These are phyloP conservation scores for Eremophila alpestris DNA, from an alignment of 2,797 vertebrate species.

Conservation along the genomic window DNA sequence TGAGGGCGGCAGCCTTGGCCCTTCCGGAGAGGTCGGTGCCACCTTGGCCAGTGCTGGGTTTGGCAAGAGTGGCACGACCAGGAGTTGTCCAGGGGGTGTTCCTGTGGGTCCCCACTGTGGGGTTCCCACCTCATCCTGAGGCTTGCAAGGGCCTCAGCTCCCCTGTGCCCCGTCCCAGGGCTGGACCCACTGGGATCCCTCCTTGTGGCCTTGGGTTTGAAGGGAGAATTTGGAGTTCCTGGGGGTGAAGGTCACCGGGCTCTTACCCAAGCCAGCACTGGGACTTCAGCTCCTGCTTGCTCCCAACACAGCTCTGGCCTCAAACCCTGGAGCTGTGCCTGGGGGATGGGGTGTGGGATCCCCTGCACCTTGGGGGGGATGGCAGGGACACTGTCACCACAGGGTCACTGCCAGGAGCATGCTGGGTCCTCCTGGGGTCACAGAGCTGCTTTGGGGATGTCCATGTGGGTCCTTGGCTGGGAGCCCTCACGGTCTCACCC, in stretches of 20 bases:
- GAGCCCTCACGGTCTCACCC: accelerated
- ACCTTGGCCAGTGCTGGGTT: accelerated
- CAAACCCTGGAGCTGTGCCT: not conserved
- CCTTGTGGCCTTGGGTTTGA: accelerated
- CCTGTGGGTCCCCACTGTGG: not conserved
- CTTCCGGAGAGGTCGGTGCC: not conserved
- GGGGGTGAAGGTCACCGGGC: not conserved
- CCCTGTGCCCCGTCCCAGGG: accelerated
- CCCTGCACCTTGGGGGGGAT: not conserved
- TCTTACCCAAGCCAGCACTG: accelerated
- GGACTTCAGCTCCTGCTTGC: not conserved
- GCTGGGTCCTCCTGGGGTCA: not conserved
- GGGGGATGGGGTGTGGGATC: not conserved
- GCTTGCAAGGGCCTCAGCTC: not conserved
- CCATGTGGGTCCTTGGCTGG: accelerated
- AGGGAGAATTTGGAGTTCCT: accelerated
- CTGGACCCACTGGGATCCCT: accelerated
- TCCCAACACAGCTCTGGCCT: not conserved
- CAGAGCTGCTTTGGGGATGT: not conserved
- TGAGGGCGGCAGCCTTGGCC: not conserved
- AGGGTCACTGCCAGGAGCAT: not conserved
- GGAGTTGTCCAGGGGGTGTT: not conserved
- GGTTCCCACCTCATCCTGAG: not conserved
- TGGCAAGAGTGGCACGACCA: accelerated
- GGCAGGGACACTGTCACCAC: accelerated